These are phyloP conservation scores for Eublepharis macularius DNA, from an alignment of 2,113 vertebrate species.

Conservation along the genomic window DNA sequence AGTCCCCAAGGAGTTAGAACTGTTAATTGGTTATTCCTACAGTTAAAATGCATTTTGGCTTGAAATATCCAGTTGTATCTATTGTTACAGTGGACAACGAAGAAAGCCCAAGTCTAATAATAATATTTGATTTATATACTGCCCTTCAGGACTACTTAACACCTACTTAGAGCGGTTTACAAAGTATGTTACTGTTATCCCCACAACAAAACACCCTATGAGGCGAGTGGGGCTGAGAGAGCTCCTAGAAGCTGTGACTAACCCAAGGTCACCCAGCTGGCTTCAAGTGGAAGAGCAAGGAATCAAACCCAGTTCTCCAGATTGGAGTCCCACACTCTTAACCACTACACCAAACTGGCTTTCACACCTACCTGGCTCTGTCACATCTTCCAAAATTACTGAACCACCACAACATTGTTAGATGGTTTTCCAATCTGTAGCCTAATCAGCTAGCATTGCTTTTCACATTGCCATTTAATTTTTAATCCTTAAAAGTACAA, in stretches of 20 bases:
- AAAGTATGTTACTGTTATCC: too few relatives aligned
- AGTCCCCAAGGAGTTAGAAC: not conserved
- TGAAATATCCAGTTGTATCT: not conserved
- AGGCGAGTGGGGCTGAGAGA: not conserved
- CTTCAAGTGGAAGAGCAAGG: too few relatives aligned
- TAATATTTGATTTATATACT: too few relatives aligned
- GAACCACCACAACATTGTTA: not conserved
- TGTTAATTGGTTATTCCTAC: not conserved
- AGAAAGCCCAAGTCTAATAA: not conserved
- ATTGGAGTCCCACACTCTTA: too few relatives aligned
- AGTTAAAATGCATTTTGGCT: not conserved
- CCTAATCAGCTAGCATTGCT: not conserved
- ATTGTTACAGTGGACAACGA: not conserved
- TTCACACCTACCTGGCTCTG: not conserved
- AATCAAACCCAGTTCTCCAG: too few relatives aligned
- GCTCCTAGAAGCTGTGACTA: too few relatives aligned
- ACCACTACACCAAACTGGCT: too few relatives aligned
- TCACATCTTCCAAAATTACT: not conserved
- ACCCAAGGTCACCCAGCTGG: too few relatives aligned
- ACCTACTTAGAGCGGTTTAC: too few relatives aligned
- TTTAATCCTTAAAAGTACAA: not conserved
- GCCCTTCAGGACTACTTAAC: too few relatives aligned
- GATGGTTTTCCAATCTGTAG: not conserved
- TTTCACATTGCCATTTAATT: not conserved
- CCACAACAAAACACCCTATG: too few relatives aligned